Conservation (phyloP, 2,113 vertebrate genomes). For the Thomomys bottae region DNA sequence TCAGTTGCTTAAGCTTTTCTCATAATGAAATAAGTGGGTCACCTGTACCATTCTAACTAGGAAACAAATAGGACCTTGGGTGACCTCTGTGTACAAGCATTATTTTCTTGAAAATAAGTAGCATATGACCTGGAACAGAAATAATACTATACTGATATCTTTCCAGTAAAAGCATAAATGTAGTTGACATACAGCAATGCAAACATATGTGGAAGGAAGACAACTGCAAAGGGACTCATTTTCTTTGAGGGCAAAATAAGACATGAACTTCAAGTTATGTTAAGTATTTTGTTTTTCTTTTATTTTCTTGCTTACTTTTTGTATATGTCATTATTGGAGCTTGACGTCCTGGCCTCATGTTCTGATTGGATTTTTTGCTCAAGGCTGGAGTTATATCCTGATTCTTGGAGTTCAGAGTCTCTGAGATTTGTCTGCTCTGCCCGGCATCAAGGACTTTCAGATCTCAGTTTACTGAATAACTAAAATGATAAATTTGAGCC, state of each 20-base stretch:
- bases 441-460: no score
- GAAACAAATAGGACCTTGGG: no score
- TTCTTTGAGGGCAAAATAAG: background rate
- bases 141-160: background rate
- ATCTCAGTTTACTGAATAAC: no score
- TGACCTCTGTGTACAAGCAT: background rate
- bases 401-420: no score
- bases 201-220: background rate
- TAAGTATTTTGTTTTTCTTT: background rate
- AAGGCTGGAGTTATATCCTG: no score
- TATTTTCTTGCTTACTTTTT: no score
- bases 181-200: background rate
- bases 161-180: background rate
- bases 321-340: no score
- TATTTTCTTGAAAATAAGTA: background rate
- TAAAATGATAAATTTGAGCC: no score
- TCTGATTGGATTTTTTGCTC: no score
- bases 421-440: no score
- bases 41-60: background rate
- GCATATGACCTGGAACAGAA: no score
- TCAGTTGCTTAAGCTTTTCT: background rate
- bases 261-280: background rate
- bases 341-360: no score
- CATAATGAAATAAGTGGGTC: background rate
- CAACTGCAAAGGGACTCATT: background rate